These are phyloP conservation scores for Athrips mouffetella DNA, from an alignment of 2,888 invertebrate genomes.

Conservation along the genomic window DNA sequence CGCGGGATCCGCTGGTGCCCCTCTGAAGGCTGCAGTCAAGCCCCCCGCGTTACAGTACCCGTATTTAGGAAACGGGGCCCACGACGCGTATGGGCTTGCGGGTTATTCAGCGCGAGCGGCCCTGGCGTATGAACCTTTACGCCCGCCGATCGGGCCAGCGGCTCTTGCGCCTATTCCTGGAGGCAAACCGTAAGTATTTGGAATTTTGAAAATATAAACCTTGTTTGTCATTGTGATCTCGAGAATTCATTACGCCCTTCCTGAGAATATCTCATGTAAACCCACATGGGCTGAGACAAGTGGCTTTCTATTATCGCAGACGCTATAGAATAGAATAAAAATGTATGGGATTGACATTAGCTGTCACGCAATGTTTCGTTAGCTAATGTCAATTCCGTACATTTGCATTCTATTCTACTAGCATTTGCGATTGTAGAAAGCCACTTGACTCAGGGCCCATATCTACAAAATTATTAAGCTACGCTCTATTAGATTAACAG, in stretches of 20 bases:
- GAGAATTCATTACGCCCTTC: background rate
- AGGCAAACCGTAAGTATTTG: conserved; percentile 89
- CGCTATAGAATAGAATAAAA: too few relatives aligned
- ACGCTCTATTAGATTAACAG: too few relatives aligned
- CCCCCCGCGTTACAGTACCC: conserved; percentile 82
- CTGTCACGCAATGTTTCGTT: too few relatives aligned
- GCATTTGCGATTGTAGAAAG: too few relatives aligned
- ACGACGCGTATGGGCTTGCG: conserved; percentile 71
- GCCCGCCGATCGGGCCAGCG: conserved; percentile 73
- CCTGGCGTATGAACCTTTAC: conserved; percentile 69
- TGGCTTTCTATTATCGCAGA: too few relatives aligned
- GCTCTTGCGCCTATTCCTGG: conserved; percentile 85
- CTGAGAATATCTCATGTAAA: too few relatives aligned
- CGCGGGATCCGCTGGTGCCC: conserved; percentile 78
- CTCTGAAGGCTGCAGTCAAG: conserved; percentile 76
- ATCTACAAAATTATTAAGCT: too few relatives aligned
- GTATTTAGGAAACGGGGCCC: conserved; percentile 74
- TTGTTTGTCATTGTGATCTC: background rate
- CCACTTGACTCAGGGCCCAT: too few relatives aligned
- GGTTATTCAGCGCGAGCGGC: conserved; percentile 74
- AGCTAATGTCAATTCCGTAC: too few relatives aligned
- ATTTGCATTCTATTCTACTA: too few relatives aligned
- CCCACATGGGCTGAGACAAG: too few relatives aligned
- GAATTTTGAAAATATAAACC: background rate
- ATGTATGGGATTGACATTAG: too few relatives aligned